Evolutionary conservation across 2,888 invertebrate genomes (phyloP), one percentile per base, ranked within the genome.

Genomic region (Drosophila robusta): DNA sequence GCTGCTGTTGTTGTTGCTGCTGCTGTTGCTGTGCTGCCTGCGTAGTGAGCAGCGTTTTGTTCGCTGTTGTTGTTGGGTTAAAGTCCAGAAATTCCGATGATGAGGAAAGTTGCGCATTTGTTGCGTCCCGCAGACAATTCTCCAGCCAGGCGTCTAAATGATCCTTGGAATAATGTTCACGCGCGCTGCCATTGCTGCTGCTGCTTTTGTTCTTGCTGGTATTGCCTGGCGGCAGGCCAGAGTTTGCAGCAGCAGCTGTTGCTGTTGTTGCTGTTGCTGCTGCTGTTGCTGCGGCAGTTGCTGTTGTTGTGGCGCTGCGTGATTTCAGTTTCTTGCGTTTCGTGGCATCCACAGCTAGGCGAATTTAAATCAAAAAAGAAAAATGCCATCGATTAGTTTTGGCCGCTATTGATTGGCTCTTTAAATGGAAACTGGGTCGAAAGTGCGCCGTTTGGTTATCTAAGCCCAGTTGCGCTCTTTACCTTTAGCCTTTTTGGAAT

Each of bases 131-230:
- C 45, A 92, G 75, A 50, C 92, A 92, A 54, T 90, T 92, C 80
- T 92, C 92, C 26, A 92, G 83, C 92, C 92, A 92, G 26, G 91
- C 91, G 75, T 92, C 92, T 51, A 92, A 78, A 72, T 91, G 92
- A 74, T 91, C 91, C 86, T 90, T 90, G 61, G 89, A 84, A 75
- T 91, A 91, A 46, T 75, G 79, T 22, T 74, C 66, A 29, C 42
- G 50, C 3, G 41, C 46, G 42, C 66, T 68, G n/a, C 73, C 78
- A 57, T 78, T 85, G 49, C 69, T 77, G 46, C 70, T 72, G 52
- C 72, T 68, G 52, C 60, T 75, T 45, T 73, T 75, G 47, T 68
- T 39, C 42, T 76, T 74, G 32, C 22, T 50, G 38, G 32, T 45
- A 18, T 12, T 34, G 34, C 34, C 34, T 12, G 12, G 34, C 34